Percentiles rank a stretch among this genome's conserved stretches.
These are phyloP conservation scores for Lagorchestes hirsutus DNA, from an alignment of 2,797 vertebrate genomes.

Conservation along the genomic window DNA sequence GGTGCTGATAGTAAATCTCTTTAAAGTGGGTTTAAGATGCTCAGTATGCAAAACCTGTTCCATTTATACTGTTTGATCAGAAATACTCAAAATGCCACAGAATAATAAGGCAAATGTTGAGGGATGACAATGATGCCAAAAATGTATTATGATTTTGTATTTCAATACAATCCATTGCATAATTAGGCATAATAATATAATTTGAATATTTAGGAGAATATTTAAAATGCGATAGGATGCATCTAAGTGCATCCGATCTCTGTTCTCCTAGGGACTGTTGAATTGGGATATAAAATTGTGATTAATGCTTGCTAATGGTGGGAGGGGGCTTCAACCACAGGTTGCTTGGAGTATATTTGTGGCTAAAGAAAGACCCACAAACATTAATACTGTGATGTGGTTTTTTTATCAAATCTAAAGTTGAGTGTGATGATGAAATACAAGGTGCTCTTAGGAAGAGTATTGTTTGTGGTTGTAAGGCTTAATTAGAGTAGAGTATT, in stretches of 20 bases:
- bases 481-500: neutral
- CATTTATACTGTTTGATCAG: conserved; percentile 78
- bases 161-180: conserved; percentile 69
- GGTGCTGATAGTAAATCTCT: conserved; percentile 84
- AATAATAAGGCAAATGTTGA: conserved; percentile 73
- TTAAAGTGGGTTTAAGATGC: conserved; percentile 74
- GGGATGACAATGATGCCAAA: conserved; percentile 70
- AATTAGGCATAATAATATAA: conserved; percentile 80
- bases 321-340: conserved; percentile 68
- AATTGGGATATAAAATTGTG: conserved; percentile 69
- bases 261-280: conserved; percentile 63
- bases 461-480: neutral
- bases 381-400: conserved; percentile 58
- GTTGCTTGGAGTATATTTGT: conserved; percentile 70
- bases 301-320: conserved; percentile 79
- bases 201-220: conserved; percentile 74
- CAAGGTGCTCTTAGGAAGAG: conserved; percentile 53
- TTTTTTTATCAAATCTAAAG: conserved; percentile 74
- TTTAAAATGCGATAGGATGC: conserved; percentile 72
- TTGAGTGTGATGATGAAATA: conserved; percentile 68
- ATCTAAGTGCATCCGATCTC: conserved; percentile 66
- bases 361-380: conserved; percentile 71
- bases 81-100: conserved; percentile 79
- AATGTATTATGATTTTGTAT: conserved; percentile 62
- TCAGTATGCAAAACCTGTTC: conserved; percentile 79